phyloP scores from a whole-genome alignment of 2,888 invertebrate genomes.

The Erebia aethiops region DNA sequence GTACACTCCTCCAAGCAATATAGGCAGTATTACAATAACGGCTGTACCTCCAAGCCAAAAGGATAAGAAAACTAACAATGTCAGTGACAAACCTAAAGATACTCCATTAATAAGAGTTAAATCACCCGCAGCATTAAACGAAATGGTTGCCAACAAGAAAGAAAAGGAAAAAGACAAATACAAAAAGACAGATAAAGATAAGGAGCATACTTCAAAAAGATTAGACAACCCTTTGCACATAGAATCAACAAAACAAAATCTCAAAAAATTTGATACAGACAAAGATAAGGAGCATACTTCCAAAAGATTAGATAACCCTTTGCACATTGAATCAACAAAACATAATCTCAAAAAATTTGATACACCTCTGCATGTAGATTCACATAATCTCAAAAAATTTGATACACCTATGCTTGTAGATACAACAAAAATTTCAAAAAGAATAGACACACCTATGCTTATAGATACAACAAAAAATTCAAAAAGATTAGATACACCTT shows the following conservation, averaged over 20 bases:
- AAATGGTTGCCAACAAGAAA: slow-evolving; percentile 61
- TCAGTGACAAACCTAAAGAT: slow-evolving; percentile 53
- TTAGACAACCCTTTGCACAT: slow-evolving; percentile 49
- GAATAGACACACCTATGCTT: no score
- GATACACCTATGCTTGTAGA: no score
- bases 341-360: slow-evolving; percentile 9
- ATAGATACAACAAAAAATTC: no score
- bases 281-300: background rate
- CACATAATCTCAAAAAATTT: no score
- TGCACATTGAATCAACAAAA: no score
- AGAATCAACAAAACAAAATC: slow-evolving; percentile 45
- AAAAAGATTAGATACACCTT: background rate
- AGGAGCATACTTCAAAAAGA: slow-evolving; percentile 15
- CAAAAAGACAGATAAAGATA: slow-evolving; percentile 33
- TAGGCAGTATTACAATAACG: slow-evolving; percentile 77
- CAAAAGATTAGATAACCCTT: no score
- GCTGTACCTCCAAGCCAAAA: slow-evolving; percentile 61
- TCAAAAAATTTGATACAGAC: no score
- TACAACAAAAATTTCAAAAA: no score
- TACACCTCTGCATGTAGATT: no score
- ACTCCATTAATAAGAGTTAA: slow-evolving; percentile 66
- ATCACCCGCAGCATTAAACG: slow-evolving; percentile 73
- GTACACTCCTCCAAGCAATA: slow-evolving; percentile 69
- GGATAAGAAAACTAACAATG: slow-evolving; percentile 53
- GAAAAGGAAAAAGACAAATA: slow-evolving; percentile 53